A percentile compares a stretch with the other conserved stretches of the same genome.
These are phyloP conservation scores for Hydropotes inermis DNA, from an alignment of 2,113 vertebrate species.

Conservation along the genomic window DNA sequence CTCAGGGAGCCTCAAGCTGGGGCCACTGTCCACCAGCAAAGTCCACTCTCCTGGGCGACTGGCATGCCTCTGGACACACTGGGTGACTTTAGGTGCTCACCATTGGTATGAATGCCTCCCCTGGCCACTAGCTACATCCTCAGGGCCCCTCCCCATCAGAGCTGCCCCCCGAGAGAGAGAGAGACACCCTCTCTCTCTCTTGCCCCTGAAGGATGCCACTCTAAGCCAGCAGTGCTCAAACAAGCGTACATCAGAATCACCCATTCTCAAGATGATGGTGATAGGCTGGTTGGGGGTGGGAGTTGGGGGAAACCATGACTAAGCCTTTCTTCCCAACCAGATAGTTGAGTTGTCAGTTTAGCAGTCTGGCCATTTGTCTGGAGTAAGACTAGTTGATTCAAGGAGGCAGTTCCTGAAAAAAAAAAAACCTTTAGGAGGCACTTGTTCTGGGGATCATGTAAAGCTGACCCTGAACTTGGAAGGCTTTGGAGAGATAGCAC, in stretches of 20 bases:
- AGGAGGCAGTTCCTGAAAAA: rapidly evolving
- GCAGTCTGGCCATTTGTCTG: background rate
- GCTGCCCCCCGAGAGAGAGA: background rate
- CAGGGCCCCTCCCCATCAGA: background rate
- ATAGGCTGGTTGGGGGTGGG: background rate
- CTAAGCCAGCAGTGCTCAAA: no score
- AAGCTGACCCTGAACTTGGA: background rate
- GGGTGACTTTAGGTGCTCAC: background rate
- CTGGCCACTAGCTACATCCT: no score
- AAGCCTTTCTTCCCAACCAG: background rate
- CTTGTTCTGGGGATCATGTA: rapidly evolving
- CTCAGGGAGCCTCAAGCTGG: background rate
- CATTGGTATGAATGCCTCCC: rapidly evolving
- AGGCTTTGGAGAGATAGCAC: no score
- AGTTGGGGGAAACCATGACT: rapidly evolving
- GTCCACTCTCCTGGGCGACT: no score
- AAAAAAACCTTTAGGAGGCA: background rate
- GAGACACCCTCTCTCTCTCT: background rate
- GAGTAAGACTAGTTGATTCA: background rate
- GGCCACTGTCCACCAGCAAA: background rate
- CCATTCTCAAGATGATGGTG: background rate
- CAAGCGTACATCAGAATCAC: rapidly evolving
- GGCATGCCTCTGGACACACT: background rate
- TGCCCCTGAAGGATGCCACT: rapidly evolving
- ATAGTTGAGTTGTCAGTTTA: no score